Conservation (phyloP, 2,888 invertebrate genomes). For the Euplagia quadripunctaria region DNA sequence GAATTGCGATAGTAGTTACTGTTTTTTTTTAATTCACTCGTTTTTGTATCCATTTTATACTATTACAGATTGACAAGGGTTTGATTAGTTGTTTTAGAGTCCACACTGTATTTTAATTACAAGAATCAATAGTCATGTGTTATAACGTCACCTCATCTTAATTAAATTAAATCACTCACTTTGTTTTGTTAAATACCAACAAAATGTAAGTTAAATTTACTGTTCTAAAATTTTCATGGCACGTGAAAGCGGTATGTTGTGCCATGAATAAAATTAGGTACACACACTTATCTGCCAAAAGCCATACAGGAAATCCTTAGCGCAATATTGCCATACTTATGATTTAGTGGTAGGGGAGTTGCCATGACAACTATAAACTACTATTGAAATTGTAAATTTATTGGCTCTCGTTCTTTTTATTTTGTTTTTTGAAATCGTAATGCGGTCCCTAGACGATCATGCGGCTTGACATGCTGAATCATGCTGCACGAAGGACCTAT, state of each 20-base stretch:
- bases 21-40: too few relatives aligned
- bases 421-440: constrained; percentile 21
- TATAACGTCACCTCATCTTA: too few relatives aligned
- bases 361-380: neutral
- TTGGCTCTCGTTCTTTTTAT: constrained; percentile 10
- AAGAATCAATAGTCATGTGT: too few relatives aligned
- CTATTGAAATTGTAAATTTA: constrained; percentile 32
- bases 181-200: neutral
- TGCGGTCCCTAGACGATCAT: too few relatives aligned
- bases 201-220: neutral
- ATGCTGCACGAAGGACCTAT: too few relatives aligned
- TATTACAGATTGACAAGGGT: too few relatives aligned
- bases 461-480: too few relatives aligned
- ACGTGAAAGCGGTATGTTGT: neutral
- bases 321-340: constrained; percentile 37
- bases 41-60: too few relatives aligned
- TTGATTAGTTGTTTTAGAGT: too few relatives aligned
- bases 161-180: too few relatives aligned
- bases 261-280: constrained; percentile 6
- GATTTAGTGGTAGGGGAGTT: constrained; percentile 33
- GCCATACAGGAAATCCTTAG: constrained; percentile 20
- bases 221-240: neutral
- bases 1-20: too few relatives aligned
- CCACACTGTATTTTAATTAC: too few relatives aligned
- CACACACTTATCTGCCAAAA: neutral